phyloP scores from a whole-genome alignment of 2,113 vertebrate species.

The Limnothrissa miodon region DNA sequence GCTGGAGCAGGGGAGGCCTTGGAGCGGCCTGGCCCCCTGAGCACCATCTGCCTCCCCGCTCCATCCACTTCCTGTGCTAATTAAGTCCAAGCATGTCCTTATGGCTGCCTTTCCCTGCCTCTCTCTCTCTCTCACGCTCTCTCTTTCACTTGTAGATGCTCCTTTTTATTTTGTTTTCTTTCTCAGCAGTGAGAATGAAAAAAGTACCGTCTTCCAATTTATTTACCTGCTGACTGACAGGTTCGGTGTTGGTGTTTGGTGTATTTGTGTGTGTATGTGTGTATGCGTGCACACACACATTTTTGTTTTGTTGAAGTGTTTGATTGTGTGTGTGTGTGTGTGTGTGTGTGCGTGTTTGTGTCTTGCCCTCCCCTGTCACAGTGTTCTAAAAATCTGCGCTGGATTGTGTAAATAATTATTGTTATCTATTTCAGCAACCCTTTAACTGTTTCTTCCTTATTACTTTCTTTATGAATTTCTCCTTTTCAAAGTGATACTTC shows the following conservation, averaged over 20 bases:
- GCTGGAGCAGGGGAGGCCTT: constrained; percentile 3
- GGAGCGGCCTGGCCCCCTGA: constrained; percentile 15
- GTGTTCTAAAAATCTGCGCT: constrained; percentile 35
- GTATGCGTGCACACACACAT: neutral
- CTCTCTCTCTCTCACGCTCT: neutral
- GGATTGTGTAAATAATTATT: constrained; percentile 47
- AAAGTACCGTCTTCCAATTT: constrained; percentile 51
- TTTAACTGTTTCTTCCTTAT: neutral
- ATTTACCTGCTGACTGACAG: constrained; percentile 45
- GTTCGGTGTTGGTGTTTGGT: constrained; percentile 1
- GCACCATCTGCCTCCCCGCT: constrained; percentile 44
- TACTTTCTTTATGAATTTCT: neutral
- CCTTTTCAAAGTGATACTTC: too few species aligned
- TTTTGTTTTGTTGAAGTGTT: neutral
- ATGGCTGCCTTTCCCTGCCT: constrained; percentile 24
- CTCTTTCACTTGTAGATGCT: neutral
- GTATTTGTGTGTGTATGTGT: neutral
- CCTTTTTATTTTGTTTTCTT: neutral
- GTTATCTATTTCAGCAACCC: neutral
- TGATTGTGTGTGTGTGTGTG: neutral
- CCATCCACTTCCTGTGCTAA: constrained; percentile 53
- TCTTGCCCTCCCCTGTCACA: constrained; percentile 16
- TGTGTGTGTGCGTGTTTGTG: neutral
- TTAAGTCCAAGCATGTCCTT: constrained; percentile 49
- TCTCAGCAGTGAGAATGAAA: constrained; percentile 43